Conservation (phyloP, 1,140 invertebrate genomes). For the Mylabris phalerata region DNA sequence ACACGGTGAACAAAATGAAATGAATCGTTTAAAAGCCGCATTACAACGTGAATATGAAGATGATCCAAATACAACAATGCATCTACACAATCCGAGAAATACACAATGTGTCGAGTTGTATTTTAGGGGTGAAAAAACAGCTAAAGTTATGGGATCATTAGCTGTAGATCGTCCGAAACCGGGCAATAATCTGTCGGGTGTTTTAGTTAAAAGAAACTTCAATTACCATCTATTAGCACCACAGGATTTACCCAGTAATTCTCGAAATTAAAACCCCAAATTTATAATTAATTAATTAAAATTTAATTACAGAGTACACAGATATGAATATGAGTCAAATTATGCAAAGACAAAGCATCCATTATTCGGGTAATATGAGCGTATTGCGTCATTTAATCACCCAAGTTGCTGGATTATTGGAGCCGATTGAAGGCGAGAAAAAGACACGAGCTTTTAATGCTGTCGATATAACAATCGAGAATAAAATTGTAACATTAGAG, state of each 20-base stretch:
- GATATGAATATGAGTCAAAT: constrained; percentile 91
- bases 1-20: constrained; percentile 98
- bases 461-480: constrained; percentile 77
- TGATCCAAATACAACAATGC: constrained; percentile 76
- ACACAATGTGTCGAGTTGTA: constrained; percentile 88
- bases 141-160: constrained; percentile 92
- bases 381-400: constrained; percentile 76
- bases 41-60: constrained; percentile 92
- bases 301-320: constrained; percentile 72
- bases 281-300: background rate
- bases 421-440: constrained; percentile 63
- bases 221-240: constrained; percentile 94
- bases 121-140: constrained; percentile 96
- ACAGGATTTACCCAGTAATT: constrained; percentile 77
- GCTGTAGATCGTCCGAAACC: constrained; percentile 77
- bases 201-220: constrained; percentile 96
- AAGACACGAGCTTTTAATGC: constrained; percentile 70
- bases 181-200: constrained; percentile 77
- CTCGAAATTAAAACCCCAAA: too few relatives aligned
- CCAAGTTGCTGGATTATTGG: constrained; percentile 65
- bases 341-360: constrained; percentile 82
- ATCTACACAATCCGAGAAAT: constrained; percentile 94
- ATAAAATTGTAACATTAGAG: constrained; percentile 78
- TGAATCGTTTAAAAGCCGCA: constrained; percentile 91
- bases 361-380: constrained; percentile 71